These are phyloP conservation scores for Hyla sarda DNA, from an alignment of 2,113 vertebrate genomes.

Conservation along the genomic window DNA sequence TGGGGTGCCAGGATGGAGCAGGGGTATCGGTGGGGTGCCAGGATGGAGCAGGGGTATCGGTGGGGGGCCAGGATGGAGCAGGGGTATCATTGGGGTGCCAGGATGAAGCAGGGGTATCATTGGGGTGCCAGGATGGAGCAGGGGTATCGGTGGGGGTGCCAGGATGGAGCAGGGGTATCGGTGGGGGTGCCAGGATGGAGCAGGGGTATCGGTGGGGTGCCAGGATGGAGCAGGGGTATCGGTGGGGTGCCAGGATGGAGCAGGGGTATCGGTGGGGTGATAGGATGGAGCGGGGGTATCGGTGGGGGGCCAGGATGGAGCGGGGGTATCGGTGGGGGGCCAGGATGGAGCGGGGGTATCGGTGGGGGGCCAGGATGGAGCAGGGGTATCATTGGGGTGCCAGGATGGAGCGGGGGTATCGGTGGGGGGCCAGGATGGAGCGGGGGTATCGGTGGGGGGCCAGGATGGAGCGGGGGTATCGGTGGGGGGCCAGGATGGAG, in stretches of 20 bases:
- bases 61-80: neutral
- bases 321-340: neutral
- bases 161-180: neutral
- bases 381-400: neutral
- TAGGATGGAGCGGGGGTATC: neutral
- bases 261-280: neutral
- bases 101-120: neutral
- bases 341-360: neutral
- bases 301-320: too few species aligned
- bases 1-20: accelerated
- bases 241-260: neutral
- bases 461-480: neutral
- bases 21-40: neutral
- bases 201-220: neutral
- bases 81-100: neutral
- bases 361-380: neutral
- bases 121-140: accelerated
- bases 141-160: neutral
- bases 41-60: neutral
- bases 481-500: neutral
- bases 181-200: neutral
- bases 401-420: neutral
- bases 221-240: too few species aligned
- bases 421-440: accelerated
- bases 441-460: neutral